Base-by-base conservation (phyloP, 2,113 vertebrate species). In the Sitta europaea region DNA sequence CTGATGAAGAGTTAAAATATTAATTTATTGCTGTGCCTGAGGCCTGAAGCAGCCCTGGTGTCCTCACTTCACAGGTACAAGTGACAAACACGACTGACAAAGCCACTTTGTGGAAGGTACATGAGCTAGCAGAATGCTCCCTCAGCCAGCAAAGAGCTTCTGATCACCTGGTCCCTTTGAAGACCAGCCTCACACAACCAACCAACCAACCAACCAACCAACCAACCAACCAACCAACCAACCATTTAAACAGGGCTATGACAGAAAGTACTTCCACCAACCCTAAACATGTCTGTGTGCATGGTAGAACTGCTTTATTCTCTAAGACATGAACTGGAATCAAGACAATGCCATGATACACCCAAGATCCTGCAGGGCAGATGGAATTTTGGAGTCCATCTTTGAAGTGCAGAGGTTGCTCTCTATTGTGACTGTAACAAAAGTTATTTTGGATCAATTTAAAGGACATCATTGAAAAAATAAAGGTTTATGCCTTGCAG, bases 41-140 rank as follows among this genome's bases (percentile, higher is more conserved):
- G 47, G 25, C 19, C 11, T 53, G 20, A 63, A 72, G 62, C 5
- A 85, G 48, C 5, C 42, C 14, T 0, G 1, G 22, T 38, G 15
- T 12, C 23, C 50, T 57, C 50, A 40, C 5, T 28, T 45, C 43
- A 48, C 40, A 67, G 40, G 15, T 6, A 14, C 1, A 8, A 66
- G 43, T 15, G 45, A 53, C 40, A 66, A 62, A 82, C 28, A 68
- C 2, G 2, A 45, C 25, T 22, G 23, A 48, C 16, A 40, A 35
- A 76, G 55, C 0, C 1, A 33, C 24, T 54, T 1, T 58, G 62
- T n/a, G 71, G 40, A 76, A 58, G 28, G 28, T 3, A 16, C 18
- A 1, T 0, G 5, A 61, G 51, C 9, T 8, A 16, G 38, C 13
- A 58, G 28, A 77, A 51, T 4, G 28, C 24, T 6, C 16, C 18